A percentile compares a stretch with the other conserved stretches of the same genome.
These are phyloP conservation scores for Pseudomyrmex pallidus DNA, from an alignment of 1,140 invertebrate genomes.

Conservation along the genomic window DNA sequence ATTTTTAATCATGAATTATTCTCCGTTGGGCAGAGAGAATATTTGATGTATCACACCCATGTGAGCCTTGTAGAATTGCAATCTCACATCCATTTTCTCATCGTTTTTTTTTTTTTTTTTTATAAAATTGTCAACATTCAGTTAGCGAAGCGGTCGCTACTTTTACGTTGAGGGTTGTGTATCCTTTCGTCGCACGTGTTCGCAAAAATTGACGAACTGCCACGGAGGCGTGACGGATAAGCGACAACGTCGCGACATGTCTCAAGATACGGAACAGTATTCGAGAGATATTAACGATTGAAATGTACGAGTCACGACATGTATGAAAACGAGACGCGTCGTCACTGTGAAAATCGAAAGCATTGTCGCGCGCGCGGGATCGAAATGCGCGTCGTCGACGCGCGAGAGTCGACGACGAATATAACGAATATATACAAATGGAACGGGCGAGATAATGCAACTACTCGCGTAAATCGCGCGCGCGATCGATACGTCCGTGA, in stretches of 20 bases:
- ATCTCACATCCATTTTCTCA: no score
- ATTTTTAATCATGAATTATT: background rate
- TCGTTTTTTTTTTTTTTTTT: no score
- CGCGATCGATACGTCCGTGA: conserved; percentile 64
- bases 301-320: conserved; percentile 48
- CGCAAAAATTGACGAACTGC: conserved; percentile 37
- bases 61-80: no score
- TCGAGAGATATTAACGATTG: conserved; percentile 22
- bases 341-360: conserved; percentile 42
- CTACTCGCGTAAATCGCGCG: conserved; percentile 29
- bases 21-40: no score
- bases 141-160: background rate
- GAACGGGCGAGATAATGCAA: conserved; percentile 57
- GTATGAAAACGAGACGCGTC: conserved; percentile 53
- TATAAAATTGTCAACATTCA: no score
- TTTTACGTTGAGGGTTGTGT: background rate
- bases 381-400: conserved; percentile 36
- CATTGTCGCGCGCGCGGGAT: conserved; percentile 30
- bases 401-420: conserved; percentile 35
- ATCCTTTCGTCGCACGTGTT: background rate
- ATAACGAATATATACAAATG: conserved; percentile 66
- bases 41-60: no score
- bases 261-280: conserved; percentile 18
- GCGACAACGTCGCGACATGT: background rate
- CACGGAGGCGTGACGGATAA: background rate